Conservation (phyloP, 1,140 invertebrate genomes). For the Colletes gigas region DNA sequence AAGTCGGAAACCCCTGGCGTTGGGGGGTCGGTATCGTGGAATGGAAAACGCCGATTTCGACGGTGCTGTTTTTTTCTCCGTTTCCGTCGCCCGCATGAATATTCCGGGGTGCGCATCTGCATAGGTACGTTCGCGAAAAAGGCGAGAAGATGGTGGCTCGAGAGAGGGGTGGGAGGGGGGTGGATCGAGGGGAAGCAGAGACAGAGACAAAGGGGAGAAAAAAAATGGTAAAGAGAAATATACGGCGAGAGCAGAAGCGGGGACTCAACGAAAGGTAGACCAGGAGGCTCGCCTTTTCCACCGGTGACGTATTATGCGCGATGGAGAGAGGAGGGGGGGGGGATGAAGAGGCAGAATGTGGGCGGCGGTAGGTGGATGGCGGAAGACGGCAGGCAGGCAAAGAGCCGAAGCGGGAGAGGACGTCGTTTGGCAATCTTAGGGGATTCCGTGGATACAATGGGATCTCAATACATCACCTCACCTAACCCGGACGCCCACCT, state of each 20-base stretch:
- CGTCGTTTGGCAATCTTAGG: slow-evolving; percentile 81
- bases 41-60: slow-evolving; percentile 57
- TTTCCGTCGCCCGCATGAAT: slow-evolving; percentile 51
- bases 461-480: slow-evolving; percentile 82
- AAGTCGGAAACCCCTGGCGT: neutral
- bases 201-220: slow-evolving; percentile 35
- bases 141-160: slow-evolving; percentile 4
- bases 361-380: neutral
- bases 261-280: slow-evolving; percentile 51
- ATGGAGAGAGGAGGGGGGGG: slow-evolving; percentile 40
- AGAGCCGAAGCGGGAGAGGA: slow-evolving; percentile 53
- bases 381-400: slow-evolving; percentile 48
- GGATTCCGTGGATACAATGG: slow-evolving; percentile 81
- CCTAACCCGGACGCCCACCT: slow-evolving; percentile 68
- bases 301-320: slow-evolving; percentile 76
- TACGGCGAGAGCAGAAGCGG: slow-evolving; percentile 28
- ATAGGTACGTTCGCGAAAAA: slow-evolving; percentile 42
- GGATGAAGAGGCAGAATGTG: slow-evolving; percentile 18
- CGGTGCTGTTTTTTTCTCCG: slow-evolving; percentile 44
- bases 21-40: slow-evolving; percentile 13
- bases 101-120: slow-evolving; percentile 51
- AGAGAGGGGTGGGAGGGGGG: neutral
- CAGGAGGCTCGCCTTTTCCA: slow-evolving; percentile 65
- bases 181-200: neutral
- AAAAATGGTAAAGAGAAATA: slow-evolving; percentile 50